phyloP scores from a whole-genome alignment of 2,797 vertebrate genomes.

The Novumbra hubbsi region DNA sequence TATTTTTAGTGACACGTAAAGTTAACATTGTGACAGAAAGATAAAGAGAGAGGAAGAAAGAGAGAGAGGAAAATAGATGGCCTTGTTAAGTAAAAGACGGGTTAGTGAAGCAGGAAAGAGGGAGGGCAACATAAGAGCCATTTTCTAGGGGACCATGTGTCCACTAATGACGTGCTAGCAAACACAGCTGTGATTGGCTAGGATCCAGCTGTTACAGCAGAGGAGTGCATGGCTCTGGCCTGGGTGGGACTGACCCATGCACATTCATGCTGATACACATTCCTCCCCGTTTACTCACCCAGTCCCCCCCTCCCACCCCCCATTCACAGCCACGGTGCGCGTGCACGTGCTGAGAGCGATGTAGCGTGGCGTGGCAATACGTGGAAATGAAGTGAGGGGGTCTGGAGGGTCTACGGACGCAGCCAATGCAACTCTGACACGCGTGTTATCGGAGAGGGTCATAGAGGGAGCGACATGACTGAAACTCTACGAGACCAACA shows the following conservation, averaged over 20 bases:
- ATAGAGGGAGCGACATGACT: not conserved
- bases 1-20: too few species aligned
- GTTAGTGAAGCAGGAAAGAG: too few species aligned
- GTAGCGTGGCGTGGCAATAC: not conserved
- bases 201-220: constrained; percentile 59
- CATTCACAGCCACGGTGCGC: not conserved
- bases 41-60: too few species aligned
- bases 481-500: constrained; percentile 19
- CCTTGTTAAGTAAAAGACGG: too few species aligned
- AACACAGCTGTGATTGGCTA: constrained; percentile 54
- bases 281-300: not conserved
- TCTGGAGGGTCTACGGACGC: too few species aligned
- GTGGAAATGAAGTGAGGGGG: not conserved
- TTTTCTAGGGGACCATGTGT: constrained; percentile 61
- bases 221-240: not conserved
- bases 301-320: not conserved
- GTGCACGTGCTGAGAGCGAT: not conserved
- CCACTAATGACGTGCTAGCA: constrained; percentile 54
- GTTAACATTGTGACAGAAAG: too few species aligned
- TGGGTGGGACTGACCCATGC: not conserved
- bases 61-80: too few species aligned
- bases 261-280: too few species aligned
- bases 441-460: not conserved
- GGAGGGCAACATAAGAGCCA: too few species aligned
- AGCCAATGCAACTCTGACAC: too few species aligned